Evolutionary conservation across 2,113 vertebrate species (phyloP).

Genomic region (Bostrychus sinensis): DNA sequence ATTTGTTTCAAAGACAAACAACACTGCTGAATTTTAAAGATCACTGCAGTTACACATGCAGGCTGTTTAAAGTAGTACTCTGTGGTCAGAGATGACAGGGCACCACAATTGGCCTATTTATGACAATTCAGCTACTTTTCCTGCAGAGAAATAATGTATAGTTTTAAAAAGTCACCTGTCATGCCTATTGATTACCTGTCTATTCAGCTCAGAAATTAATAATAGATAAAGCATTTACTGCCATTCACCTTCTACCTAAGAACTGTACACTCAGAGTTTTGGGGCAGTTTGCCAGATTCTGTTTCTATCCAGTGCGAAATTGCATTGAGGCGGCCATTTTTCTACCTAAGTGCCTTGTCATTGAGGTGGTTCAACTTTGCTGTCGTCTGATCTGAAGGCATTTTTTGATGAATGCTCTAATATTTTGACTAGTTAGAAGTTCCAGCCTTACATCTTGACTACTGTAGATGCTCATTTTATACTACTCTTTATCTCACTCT

Average conservation of each 20-base stretch:
- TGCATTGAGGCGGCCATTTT: constrained; percentile 22
- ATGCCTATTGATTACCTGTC: not conserved
- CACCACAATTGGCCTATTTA: no score
- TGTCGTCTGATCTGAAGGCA: constrained; percentile 9
- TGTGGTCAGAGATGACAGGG: not conserved
- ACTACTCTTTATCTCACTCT: constrained; percentile 17
- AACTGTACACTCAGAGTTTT: not conserved
- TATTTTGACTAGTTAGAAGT: not conserved
- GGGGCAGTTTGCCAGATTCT: constrained; percentile 5
- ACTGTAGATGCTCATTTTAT: constrained; percentile 7
- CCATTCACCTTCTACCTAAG: constrained; percentile 14
- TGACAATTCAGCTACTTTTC: not conserved
- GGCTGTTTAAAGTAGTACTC: no score
- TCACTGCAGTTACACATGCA: no score
- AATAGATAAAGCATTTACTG: constrained; percentile 19
- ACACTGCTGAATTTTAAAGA: no score
- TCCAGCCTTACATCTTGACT: not conserved
- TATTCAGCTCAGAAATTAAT: constrained; percentile 22
- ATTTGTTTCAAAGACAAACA: no score
- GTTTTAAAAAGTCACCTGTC: not conserved
- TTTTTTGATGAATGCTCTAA: constrained; percentile 8
- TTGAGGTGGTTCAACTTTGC: constrained; percentile 6
- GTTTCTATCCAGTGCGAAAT: constrained; percentile 15
- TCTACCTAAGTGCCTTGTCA: constrained; percentile 4
- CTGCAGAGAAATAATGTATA: not conserved